These are phyloP conservation scores for Catocala sponsa DNA, from an alignment of 2,888 invertebrate genomes.

Conservation along the genomic window DNA sequence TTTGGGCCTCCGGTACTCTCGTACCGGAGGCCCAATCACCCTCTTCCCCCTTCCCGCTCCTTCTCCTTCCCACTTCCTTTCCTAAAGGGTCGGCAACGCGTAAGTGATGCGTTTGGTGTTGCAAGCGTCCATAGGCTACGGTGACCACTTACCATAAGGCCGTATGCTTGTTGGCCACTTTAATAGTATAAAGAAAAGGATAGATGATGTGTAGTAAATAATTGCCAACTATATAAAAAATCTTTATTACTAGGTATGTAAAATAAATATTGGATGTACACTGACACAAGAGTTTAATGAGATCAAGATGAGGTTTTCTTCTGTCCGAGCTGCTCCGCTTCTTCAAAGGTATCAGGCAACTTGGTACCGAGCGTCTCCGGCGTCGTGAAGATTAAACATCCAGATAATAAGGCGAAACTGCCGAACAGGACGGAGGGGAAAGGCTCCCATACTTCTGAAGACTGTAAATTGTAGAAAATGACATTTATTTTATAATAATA, in stretches of 20 bases:
- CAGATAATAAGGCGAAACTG: slow-evolving; percentile 82
- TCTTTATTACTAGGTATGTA: neutral
- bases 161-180: too few species aligned
- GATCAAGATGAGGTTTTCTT: slow-evolving; percentile 48
- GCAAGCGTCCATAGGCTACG: too few species aligned
- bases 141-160: too few species aligned
- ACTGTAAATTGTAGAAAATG: slow-evolving; percentile 47
- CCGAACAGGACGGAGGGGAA: slow-evolving; percentile 88
- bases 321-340: slow-evolving; percentile 78
- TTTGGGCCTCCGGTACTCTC: too few species aligned
- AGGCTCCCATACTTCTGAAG: slow-evolving; percentile 67
- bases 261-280: neutral
- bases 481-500: neutral
- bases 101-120: too few species aligned
- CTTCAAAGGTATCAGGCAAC: slow-evolving; percentile 88
- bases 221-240: neutral
- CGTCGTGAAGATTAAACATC: slow-evolving; percentile 69
- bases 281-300: slow-evolving; percentile 23
- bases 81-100: too few species aligned
- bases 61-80: too few species aligned
- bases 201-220: neutral
- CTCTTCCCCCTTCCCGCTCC: too few species aligned
- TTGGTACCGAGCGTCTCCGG: slow-evolving; percentile 86
- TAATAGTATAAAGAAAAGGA: too few species aligned
- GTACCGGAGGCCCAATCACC: too few species aligned